These are phyloP conservation scores for Taphrorychus bicolor DNA, from an alignment of 2,888 invertebrate species.

Conservation along the genomic window DNA sequence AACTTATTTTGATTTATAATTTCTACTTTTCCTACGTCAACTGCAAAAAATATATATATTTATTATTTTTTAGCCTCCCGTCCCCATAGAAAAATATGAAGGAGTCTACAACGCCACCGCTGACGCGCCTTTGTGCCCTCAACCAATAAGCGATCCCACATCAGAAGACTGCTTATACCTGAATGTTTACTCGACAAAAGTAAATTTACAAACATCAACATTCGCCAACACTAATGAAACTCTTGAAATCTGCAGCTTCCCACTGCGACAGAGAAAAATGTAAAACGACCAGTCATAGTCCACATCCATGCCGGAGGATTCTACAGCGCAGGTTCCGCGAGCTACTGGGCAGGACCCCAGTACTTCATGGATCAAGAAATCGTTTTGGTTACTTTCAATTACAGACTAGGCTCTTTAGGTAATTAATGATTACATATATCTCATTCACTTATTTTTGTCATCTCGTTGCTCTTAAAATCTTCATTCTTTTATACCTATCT, in stretches of 20 bases:
- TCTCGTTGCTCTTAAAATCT: too few relatives aligned
- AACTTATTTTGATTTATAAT: too few relatives aligned
- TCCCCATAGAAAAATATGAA: conserved; percentile 54
- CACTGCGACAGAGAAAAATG: conserved; percentile 49
- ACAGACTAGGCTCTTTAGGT: conserved; percentile 67
- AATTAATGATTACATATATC: conserved; percentile 32
- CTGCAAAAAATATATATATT: background rate
- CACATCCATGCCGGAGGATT: conserved; percentile 76
- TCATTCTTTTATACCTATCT: too few relatives aligned
- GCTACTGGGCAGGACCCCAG: conserved; percentile 65
- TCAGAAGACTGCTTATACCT: conserved; percentile 71
- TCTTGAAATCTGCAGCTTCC: conserved; percentile 53
- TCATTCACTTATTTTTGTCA: background rate
- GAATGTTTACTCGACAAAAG: conserved; percentile 67
- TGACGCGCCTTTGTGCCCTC: conserved; percentile 57
- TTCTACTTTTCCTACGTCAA: too few relatives aligned
- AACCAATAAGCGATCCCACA: conserved; percentile 52
- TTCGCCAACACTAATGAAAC: too few relatives aligned
- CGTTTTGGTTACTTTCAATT: conserved; percentile 71
- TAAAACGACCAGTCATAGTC: conserved; percentile 68
- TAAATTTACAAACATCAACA: conserved; percentile 45
- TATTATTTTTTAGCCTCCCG: conserved; percentile 53
- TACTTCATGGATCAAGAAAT: conserved; percentile 71
- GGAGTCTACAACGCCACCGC: conserved; percentile 54
- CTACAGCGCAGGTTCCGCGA: conserved; percentile 67